Evolutionary conservation across 2,113 vertebrate species (phyloP).

Genomic region (Dipodomys stephensi): DNA sequence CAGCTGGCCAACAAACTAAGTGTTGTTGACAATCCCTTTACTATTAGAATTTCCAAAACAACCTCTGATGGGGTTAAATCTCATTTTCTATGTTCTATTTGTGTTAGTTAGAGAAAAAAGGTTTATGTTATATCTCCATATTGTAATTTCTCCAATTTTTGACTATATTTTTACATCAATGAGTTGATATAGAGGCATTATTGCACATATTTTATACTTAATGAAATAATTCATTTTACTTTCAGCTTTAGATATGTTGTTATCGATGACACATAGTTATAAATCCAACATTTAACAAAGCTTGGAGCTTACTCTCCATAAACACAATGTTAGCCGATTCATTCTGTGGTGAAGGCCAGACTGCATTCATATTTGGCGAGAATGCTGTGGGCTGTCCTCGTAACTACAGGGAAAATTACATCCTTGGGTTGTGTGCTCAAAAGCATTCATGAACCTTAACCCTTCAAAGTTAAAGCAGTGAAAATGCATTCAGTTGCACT

Average conservation of each 20-base stretch:
- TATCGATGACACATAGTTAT: not conserved
- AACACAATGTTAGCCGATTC: not conserved
- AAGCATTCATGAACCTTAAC: not conserved
- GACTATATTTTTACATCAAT: not conserved
- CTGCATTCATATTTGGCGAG: not conserved
- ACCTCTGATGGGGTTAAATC: not conserved
- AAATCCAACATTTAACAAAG: not conserved
- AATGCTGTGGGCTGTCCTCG: conserved; percentile 14
- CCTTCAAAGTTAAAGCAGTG: conserved; percentile 43
- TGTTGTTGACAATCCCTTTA: not conserved
- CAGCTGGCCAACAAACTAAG: not conserved
- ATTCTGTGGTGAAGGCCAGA: not conserved
- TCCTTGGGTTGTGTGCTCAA: conserved; percentile 34
- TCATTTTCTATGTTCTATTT: not conserved
- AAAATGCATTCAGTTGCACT: not conserved
- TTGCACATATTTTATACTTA: not conserved
- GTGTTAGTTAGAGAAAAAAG: not conserved
- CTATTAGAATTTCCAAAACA: not conserved
- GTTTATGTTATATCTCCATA: not conserved
- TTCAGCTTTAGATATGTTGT: not conserved
- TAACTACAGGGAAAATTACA: conserved; percentile 30
- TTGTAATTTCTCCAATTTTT: not conserved
- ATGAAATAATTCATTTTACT: not conserved
- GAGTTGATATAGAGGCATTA: not conserved
- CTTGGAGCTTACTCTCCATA: not conserved